Percentiles rank a stretch among this genome's conserved stretches.
Evolutionary conservation across 2,797 vertebrate species (phyloP).

Genomic region (Malurus leucopterus): DNA sequence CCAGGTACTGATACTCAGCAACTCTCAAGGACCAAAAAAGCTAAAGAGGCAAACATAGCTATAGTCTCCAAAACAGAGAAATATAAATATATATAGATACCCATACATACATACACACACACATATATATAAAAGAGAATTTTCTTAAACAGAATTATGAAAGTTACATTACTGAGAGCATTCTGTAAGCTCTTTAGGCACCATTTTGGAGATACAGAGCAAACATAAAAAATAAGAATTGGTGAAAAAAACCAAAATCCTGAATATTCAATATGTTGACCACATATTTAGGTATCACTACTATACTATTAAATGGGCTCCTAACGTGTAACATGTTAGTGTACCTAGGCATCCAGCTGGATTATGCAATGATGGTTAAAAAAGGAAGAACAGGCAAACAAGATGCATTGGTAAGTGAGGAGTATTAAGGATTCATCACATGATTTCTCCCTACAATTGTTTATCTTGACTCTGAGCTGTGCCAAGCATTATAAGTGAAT

Average conservation of each 20-base stretch:
- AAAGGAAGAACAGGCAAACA: neutral
- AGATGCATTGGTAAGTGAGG: neutral
- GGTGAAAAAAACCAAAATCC: neutral
- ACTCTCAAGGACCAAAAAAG: neutral
- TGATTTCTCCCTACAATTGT: slow-evolving; percentile 55
- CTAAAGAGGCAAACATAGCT: neutral
- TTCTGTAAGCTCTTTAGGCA: neutral
- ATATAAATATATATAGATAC: neutral
- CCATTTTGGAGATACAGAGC: neutral
- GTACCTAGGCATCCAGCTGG: neutral
- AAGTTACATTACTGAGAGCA: neutral
- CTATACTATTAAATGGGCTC: neutral
- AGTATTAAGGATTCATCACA: neutral
- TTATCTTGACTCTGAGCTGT: slow-evolving; percentile 59
- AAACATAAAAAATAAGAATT: neutral
- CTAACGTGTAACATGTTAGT: neutral
- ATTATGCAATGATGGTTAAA: neutral
- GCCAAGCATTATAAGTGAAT: slow-evolving; percentile 49
- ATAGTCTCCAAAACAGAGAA: neutral
- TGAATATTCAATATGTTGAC: neutral
- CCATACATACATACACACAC: too few species aligned
- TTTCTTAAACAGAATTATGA: neutral
- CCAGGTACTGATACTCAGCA: neutral
- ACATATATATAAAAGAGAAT: neutral
- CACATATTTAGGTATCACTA: neutral